Conservation (phyloP, 2,888 invertebrate genomes). For the Tenthredo distinguenda region DNA sequence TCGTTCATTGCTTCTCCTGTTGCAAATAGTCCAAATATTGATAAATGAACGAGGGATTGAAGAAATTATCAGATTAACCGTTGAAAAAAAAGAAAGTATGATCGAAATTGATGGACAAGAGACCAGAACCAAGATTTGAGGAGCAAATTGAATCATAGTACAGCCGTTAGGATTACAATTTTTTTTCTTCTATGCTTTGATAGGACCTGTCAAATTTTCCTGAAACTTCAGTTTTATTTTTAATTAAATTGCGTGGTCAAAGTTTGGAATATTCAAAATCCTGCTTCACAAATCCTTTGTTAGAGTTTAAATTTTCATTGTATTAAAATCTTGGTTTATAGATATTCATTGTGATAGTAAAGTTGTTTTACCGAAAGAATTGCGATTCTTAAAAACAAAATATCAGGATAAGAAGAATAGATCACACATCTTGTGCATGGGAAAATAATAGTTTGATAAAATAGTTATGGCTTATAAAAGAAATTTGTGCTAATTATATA, state of each 20-base stretch:
- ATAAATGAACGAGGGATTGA: neutral
- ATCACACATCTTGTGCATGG: constrained; percentile 10
- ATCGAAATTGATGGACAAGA: neutral
- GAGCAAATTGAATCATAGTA: neutral
- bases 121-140: constrained; percentile 15
- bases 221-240: neutral
- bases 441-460: neutral
- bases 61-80: neutral
- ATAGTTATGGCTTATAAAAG: neutral
- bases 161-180: neutral
- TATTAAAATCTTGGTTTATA: neutral
- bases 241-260: neutral
- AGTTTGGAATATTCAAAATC: neutral
- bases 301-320: neutral
- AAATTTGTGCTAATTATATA: neutral
- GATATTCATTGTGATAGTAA: neutral
- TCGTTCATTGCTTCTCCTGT: neutral
- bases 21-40: constrained; percentile 1
- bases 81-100: too few species aligned
- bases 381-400: neutral
- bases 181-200: neutral
- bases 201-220: neutral
- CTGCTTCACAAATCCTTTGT: neutral
- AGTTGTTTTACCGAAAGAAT: neutral
- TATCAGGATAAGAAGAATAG: neutral